phyloP scores from a whole-genome alignment of 2,797 vertebrate genomes.

The Hydrolagus colliei region DNA sequence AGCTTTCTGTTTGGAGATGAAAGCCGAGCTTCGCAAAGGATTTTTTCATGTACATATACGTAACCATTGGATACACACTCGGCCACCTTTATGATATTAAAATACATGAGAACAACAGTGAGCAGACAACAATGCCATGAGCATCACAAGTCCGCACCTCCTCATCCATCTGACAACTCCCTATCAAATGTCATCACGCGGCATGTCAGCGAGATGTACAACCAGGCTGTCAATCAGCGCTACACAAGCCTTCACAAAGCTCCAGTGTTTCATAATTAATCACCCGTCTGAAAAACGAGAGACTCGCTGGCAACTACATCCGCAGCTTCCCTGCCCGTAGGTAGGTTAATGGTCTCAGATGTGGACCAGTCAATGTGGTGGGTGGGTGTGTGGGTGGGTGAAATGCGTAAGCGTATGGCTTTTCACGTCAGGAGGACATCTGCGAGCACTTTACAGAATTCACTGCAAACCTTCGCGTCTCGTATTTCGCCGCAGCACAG shows the following conservation, averaged over 20 bases:
- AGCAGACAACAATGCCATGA: not conserved
- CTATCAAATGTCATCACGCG: not conserved
- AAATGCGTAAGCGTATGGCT: no score
- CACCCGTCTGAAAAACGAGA: not conserved
- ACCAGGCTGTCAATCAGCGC: not conserved
- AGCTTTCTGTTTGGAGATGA: not conserved
- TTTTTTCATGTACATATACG: not conserved
- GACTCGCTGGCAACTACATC: not conserved
- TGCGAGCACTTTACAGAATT: no score
- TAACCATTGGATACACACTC: not conserved
- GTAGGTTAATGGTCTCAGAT: no score
- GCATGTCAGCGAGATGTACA: not conserved
- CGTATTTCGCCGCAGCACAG: no score
- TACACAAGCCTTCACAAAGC: not conserved
- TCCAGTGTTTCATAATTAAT: conserved; percentile 2
- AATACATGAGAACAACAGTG: not conserved
- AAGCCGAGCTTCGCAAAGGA: not conserved
- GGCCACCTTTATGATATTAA: not conserved
- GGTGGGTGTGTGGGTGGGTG: no score
- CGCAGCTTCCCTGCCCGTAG: no score
- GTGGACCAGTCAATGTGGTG: no score
- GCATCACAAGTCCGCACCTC: not conserved
- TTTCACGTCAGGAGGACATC: no score
- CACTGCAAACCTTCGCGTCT: no score
- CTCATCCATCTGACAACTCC: not conserved